These are phyloP conservation scores for Eudiplozoon nipponicum DNA, from an alignment of 2,888 invertebrate genomes.

Conservation along the genomic window DNA sequence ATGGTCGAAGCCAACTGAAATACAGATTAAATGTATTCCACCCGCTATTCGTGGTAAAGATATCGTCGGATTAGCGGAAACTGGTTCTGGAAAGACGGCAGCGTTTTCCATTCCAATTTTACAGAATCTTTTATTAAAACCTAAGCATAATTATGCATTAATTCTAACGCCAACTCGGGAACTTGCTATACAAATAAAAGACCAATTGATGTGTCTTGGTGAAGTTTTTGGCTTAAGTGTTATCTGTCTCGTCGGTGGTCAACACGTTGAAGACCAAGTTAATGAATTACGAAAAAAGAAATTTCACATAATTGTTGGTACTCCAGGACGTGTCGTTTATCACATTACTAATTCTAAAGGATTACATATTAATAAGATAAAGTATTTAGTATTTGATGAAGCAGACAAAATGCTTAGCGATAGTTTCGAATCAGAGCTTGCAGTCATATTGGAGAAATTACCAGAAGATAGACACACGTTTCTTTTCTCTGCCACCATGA, in stretches of 20 bases:
- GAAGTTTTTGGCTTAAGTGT: constrained; percentile 5
- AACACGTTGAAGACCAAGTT: constrained; percentile 83
- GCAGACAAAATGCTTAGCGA: constrained; percentile 88
- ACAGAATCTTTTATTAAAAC: not conserved
- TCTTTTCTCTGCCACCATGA: constrained; percentile 95
- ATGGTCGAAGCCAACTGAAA: no score
- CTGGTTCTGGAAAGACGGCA: constrained; percentile 8
- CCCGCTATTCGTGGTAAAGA: constrained; percentile 4
- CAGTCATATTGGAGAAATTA: constrained; percentile 28
- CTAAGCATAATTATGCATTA: constrained; percentile 32
- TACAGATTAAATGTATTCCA: no score
- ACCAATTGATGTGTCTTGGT: constrained; percentile 8
- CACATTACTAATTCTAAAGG: constrained; percentile 91
- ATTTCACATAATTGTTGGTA: constrained; percentile 74
- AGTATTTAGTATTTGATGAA: constrained; percentile 61
- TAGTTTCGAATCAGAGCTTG: constrained; percentile 82
- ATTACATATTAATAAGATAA: constrained; percentile 39
- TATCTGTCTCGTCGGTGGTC: constrained; percentile 50
- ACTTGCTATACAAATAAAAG: constrained; percentile 81
- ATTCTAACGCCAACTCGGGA: constrained; percentile 87
- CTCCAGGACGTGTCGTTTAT: constrained; percentile 69
- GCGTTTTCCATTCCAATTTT: constrained; percentile 9
- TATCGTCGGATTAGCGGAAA: constrained; percentile 8
- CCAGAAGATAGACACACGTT: constrained; percentile 63
- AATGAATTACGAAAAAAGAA: constrained; percentile 52